Evolutionary conservation across 2,113 vertebrate genomes (phyloP), one percentile per base, ranked within the genome.

Genomic region (Amazona vittata): DNA sequence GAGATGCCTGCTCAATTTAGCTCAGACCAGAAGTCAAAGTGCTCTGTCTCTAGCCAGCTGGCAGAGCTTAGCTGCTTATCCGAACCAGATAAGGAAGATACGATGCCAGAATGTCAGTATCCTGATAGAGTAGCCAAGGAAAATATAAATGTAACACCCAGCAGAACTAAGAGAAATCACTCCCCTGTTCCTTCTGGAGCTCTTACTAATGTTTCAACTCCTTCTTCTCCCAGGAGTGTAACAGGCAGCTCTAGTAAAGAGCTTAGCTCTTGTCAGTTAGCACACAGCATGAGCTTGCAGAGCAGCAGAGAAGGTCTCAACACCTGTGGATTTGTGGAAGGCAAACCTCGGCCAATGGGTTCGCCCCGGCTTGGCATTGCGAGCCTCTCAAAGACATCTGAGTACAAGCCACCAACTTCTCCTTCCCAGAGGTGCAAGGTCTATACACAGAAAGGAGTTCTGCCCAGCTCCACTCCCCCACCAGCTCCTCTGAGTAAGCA

Each of bases 351-450:
- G n/a, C 97, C 99, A 11, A 97, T 99, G 95, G 99, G 99, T 80
- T 99, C 99, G 0, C 99, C 99, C 1, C 98, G 99, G 31, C 98
- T 99, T 19, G 99, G 99, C 53, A 96, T 99, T 16, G 99, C 99
- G 26, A 99, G 99, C 83, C 97, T 99, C 75, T 99, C 99, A 17
- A 99, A 99, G 98, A 99, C 99, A 13, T 98, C 99, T 1, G 99
- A 99, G 49, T 99, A 99, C 93, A 99, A 99, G 86, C 99, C 99
- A 76, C 98, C 55, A 97, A 98, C 76, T 83, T 99, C 99, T 49
- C 99, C 99, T 16, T 99, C 99, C 22, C 99, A 99, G 97, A 98
- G 99, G 25, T 99, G 99, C 97, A 99, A 99, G 93, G 99, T 99
- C 31, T 99, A 99, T 84, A 99, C 99, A 18, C 99, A 99, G 97